phyloP scores from a whole-genome alignment of 2,113 vertebrate genomes.

The Dinomys branickii region DNA sequence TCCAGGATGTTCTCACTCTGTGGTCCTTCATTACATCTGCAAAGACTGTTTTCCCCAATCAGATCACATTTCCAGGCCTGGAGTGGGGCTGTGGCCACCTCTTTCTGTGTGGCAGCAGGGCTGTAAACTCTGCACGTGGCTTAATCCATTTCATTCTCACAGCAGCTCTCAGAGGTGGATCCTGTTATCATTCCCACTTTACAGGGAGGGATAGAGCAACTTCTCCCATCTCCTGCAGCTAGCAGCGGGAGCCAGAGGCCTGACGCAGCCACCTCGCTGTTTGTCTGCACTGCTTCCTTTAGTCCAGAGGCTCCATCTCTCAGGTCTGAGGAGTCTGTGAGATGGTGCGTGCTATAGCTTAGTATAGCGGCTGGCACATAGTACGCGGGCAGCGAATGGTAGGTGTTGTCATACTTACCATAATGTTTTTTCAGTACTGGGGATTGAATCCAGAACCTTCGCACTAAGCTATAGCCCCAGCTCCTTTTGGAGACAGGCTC shows the following conservation, averaged over 20 bases:
- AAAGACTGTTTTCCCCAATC: neutral
- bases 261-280: neutral
- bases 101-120: neutral
- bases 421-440: neutral
- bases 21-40: neutral
- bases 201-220: neutral
- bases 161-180: neutral
- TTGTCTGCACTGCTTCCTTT: neutral
- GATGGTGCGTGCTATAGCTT: neutral
- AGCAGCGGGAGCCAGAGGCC: neutral
- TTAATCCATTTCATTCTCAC: neutral
- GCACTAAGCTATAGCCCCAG: neutral
- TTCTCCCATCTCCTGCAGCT: neutral
- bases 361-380: neutral
- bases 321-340: fast-evolving
- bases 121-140: neutral
- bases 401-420: neutral
- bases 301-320: fast-evolving
- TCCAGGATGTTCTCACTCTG: neutral
- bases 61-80: neutral
- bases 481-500: neutral
- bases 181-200: neutral
- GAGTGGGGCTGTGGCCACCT: fast-evolving
- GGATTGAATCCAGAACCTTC: neutral
- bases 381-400: fast-evolving